A percentile compares a stretch with the other conserved stretches of the same genome.
Conservation (phyloP, 92 coral and sea anemone genomes). For the Porites lobata region DNA sequence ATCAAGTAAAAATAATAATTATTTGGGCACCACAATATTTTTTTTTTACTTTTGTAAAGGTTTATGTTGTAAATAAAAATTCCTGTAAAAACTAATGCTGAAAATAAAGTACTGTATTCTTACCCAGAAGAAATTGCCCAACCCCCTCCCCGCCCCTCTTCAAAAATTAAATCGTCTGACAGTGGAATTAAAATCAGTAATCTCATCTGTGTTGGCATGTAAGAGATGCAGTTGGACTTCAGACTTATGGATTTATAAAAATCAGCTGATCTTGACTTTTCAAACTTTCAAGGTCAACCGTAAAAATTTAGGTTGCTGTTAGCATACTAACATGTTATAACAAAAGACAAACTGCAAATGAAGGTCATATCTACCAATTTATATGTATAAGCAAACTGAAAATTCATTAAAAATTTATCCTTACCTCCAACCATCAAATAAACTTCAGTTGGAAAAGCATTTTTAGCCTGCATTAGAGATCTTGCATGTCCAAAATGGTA, state of each 20-base stretch:
- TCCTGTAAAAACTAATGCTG: too few relatives aligned
- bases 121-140: too few relatives aligned
- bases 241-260: constrained; percentile 13
- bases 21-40: too few relatives aligned
- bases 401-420: constrained; percentile 25
- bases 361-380: not conserved
- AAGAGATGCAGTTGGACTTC: constrained; percentile 23
- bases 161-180: too few relatives aligned
- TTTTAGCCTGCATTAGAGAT: constrained; percentile 95
- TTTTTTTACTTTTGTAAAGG: too few relatives aligned
- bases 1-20: too few relatives aligned
- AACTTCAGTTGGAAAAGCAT: constrained; percentile 86
- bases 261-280: constrained; percentile 32
- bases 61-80: too few relatives aligned
- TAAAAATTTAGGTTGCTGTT: not conserved
- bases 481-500: constrained; percentile 98
- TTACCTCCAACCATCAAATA: constrained; percentile 95
- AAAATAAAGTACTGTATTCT: too few relatives aligned
- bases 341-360: not conserved
- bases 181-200: not conserved
- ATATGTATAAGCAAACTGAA: not conserved
- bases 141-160: too few relatives aligned
- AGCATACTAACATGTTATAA: not conserved
- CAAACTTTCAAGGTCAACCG: constrained; percentile 30
- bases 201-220: not conserved